Conservation (phyloP, 2,797 vertebrate genomes). For the Hoplostethus atlanticus region DNA sequence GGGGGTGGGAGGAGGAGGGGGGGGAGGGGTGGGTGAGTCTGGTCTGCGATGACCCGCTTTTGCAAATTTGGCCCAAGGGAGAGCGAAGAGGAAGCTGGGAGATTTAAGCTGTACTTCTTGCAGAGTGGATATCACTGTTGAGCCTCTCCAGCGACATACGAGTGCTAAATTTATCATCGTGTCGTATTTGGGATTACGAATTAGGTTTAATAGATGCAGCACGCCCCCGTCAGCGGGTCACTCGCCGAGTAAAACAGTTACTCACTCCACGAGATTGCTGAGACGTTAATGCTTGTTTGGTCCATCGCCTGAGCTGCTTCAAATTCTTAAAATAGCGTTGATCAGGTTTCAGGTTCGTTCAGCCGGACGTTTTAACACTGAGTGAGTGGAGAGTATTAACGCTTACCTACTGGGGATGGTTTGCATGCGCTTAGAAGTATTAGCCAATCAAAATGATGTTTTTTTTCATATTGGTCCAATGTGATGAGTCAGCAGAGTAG, state of each 20-base stretch:
- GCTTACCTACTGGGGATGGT: not conserved
- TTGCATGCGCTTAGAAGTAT: conserved; percentile 10
- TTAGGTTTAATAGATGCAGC: conserved; percentile 42
- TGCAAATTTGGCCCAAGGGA: conserved; percentile 84
- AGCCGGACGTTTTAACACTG: too few relatives aligned
- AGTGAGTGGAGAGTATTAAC: conserved; percentile 8
- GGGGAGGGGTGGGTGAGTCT: conserved; percentile 45
- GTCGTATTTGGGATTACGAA: conserved; percentile 69
- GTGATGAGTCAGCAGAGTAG: conserved; percentile 8
- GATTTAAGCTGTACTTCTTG: conserved; percentile 72
- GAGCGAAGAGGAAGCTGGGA: conserved; percentile 63
- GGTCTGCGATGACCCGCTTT: conserved; percentile 80
- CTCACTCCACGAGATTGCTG: not conserved
- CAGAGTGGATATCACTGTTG: conserved; percentile 60
- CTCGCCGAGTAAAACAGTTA: conserved; percentile 9
- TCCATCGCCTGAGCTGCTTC: too few relatives aligned
- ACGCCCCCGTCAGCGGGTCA: conserved; percentile 29
- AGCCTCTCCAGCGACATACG: conserved; percentile 57
- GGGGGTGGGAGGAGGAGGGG: conserved; percentile 36
- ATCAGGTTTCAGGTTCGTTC: not conserved
- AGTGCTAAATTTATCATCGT: conserved; percentile 73
- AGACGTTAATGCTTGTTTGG: not conserved
- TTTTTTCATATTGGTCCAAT: conserved; percentile 4
- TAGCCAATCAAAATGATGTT: conserved; percentile 13
- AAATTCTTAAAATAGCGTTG: not conserved